These are phyloP conservation scores for Lycaon pictus DNA, from an alignment of 2,113 vertebrate genomes.

Conservation along the genomic window DNA sequence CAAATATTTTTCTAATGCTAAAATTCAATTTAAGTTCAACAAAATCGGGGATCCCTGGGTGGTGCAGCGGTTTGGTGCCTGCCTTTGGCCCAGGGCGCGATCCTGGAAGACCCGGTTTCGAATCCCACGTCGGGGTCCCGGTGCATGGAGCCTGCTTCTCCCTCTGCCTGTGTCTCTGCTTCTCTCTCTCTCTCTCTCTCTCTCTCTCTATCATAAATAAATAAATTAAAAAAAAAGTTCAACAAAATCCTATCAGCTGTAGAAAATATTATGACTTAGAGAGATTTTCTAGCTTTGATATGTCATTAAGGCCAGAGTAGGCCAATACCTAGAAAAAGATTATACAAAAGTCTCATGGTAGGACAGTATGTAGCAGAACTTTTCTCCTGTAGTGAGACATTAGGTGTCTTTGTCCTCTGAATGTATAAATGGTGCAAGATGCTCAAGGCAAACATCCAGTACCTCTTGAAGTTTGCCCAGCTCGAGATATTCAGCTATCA, in stretches of 20 bases:
- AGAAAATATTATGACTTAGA: background rate
- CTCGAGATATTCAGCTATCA: background rate
- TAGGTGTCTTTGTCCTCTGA: background rate
- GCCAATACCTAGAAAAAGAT: background rate
- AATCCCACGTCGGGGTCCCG: too few species aligned
- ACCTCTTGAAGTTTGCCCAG: background rate
- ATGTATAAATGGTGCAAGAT: background rate
- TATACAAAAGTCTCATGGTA: background rate
- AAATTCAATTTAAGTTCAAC: background rate
- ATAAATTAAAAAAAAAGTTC: background rate
- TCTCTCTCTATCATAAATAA: too few species aligned
- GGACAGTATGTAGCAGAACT: background rate
- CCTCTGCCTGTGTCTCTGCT: too few species aligned
- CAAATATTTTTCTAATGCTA: background rate
- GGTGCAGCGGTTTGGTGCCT: too few species aligned
- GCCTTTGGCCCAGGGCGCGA: too few species aligned
- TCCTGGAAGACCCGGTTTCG: too few species aligned
- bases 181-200: too few species aligned
- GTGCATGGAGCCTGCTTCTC: too few species aligned
- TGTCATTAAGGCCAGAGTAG: background rate
- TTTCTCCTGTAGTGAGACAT: background rate
- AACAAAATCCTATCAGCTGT: background rate
- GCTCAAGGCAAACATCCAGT: background rate
- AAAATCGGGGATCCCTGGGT: too few species aligned
- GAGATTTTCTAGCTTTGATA: background rate